phyloP scores from a whole-genome alignment of 2,113 vertebrate species.

The Rallus limicola region DNA sequence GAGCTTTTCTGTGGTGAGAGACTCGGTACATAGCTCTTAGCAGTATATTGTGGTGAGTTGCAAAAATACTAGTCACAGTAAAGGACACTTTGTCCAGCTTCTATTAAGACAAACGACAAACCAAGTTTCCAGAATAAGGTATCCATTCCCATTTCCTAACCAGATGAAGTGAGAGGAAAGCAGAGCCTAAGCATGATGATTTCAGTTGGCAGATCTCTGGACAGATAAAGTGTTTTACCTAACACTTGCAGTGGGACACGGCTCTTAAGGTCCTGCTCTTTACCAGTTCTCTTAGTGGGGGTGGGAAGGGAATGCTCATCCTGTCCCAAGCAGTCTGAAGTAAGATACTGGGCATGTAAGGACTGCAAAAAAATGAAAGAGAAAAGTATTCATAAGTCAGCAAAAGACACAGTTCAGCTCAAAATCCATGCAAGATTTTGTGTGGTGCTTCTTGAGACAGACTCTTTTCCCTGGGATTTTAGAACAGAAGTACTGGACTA shows the following conservation, averaged over 20 bases:
- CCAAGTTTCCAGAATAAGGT: neutral
- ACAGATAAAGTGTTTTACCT: neutral
- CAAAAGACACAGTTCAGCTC: neutral
- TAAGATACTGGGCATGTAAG: neutral
- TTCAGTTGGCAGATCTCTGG: neutral
- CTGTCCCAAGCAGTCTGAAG: neutral
- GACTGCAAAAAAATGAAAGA: neutral
- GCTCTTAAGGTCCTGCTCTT: neutral
- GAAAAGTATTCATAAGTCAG: neutral
- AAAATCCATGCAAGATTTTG: neutral
- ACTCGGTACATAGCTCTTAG: neutral
- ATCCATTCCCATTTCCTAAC: neutral
- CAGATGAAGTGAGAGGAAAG: neutral
- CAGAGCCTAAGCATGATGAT: neutral
- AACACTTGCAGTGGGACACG: neutral
- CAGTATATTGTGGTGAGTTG: neutral
- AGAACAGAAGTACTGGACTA: neutral
- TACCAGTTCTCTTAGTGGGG: neutral
- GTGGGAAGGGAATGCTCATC: neutral
- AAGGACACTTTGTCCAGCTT: neutral
- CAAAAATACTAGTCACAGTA: neutral
- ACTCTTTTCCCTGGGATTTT: neutral
- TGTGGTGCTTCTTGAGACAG: neutral
- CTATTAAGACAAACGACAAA: neutral
- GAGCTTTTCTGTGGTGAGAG: slow-evolving; percentile 25